Percentiles rank a stretch among this genome's conserved stretches.
These are phyloP conservation scores for Eospalax fontanierii DNA, from an alignment of 2,797 vertebrate species.

Conservation along the genomic window DNA sequence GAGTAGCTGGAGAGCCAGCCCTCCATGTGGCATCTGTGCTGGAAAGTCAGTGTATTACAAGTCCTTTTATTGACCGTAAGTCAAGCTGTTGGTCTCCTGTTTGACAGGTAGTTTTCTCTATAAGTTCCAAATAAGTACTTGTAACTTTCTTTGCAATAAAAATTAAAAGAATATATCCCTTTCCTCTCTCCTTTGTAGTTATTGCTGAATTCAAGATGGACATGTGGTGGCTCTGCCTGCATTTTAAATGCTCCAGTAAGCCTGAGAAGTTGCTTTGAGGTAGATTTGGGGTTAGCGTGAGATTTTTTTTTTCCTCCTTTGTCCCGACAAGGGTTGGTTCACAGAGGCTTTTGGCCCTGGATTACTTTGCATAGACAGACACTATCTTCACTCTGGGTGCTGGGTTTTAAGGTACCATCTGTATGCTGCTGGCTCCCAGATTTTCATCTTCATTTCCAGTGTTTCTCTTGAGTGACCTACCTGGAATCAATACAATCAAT, in stretches of 20 bases:
- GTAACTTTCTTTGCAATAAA: slow-evolving; percentile 30
- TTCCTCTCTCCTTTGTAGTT: not conserved
- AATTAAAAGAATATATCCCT: not conserved
- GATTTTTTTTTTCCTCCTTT: not conserved
- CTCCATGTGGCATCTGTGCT: not conserved
- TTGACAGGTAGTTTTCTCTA: slow-evolving; percentile 15
- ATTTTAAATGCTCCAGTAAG: not conserved
- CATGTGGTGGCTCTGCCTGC: not conserved
- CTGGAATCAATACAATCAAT: not conserved
- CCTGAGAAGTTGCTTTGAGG: slow-evolving; percentile 30
- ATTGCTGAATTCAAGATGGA: not conserved
- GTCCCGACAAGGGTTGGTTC: not conserved
- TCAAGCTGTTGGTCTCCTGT: not conserved
- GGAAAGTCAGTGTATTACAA: not conserved
- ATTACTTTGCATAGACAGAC: fast-evolving
- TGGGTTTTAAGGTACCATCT: not conserved
- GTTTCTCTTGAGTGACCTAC: not conserved
- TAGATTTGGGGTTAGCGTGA: not conserved
- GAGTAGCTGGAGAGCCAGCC: not conserved
- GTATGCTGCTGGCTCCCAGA: not conserved
- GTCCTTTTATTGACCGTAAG: not conserved
- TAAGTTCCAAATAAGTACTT: not conserved
- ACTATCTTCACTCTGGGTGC: not conserved
- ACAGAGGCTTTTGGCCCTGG: not conserved
- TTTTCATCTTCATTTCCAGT: not conserved